A percentile compares a stretch with the other conserved stretches of the same genome.
phyloP scores from a whole-genome alignment of 2,797 vertebrate species.

The Odontamblyopus lacepedii region DNA sequence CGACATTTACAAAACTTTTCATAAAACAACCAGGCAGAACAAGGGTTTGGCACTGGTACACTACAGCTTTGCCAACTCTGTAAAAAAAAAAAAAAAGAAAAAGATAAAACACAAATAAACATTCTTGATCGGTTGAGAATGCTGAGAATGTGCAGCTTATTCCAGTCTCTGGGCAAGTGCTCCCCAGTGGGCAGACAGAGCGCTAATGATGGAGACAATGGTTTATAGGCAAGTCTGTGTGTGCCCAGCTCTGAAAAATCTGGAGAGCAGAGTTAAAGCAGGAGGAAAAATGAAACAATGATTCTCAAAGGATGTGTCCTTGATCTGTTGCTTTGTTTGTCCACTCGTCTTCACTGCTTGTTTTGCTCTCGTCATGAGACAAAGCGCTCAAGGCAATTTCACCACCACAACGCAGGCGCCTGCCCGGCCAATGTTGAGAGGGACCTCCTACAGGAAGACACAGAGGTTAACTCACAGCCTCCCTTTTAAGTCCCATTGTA shows the following conservation, averaged over 20 bases:
- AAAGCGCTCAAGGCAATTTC: slow-evolving; percentile 84
- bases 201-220: slow-evolving; percentile 69
- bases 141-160: slow-evolving; percentile 61
- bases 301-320: slow-evolving; percentile 64
- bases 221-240: slow-evolving; percentile 53
- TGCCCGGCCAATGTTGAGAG: slow-evolving; percentile 93
- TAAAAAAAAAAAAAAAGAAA: slow-evolving; percentile 51
- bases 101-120: slow-evolving; percentile 35
- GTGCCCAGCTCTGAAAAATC: slow-evolving; percentile 58
- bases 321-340: slow-evolving; percentile 65
- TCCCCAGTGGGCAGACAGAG: slow-evolving; percentile 58
- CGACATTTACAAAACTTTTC: slow-evolving; percentile 46
- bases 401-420: slow-evolving; percentile 94
- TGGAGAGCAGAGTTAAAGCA: slow-evolving; percentile 55
- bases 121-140: slow-evolving; percentile 70
- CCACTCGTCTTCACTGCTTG: slow-evolving; percentile 52
- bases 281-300: slow-evolving; percentile 35
- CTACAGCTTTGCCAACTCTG: slow-evolving; percentile 56
- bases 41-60: slow-evolving; percentile 47
- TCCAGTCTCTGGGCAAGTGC: slow-evolving; percentile 52
- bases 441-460: slow-evolving; percentile 85
- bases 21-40: slow-evolving; percentile 61
- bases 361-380: slow-evolving; percentile 56
- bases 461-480: slow-evolving; percentile 55
- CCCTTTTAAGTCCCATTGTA: slow-evolving; percentile 40